Base-by-base conservation (phyloP, 2,113 vertebrate genomes). In the Macquaria australasica region DNA sequence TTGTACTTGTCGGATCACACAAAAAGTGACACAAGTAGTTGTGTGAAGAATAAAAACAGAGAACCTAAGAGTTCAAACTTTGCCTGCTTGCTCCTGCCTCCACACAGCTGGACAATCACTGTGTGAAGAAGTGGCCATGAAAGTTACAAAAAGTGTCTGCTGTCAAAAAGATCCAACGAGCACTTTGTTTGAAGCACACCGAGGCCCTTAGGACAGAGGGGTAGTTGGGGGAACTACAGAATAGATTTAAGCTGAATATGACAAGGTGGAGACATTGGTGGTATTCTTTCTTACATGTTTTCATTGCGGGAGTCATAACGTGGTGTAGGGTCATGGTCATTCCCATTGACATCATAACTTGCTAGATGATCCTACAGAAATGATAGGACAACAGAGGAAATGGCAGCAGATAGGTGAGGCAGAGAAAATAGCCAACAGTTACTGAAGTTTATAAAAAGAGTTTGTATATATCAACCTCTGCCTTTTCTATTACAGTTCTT, bases 271-370 rank as follows among this genome's bases (percentile, higher is more conserved):
- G 7, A 59, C 28, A 43, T 5, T 10, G 23, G 21, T 63, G 34
- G 12, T 45, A 7, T 25, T 81, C 6, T n/a, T n/a, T 69, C 97
- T 0, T 94, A 98, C 98, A 97, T 97, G 83, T 99, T 99, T 89
- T 98, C 97, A 0, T 98, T 98, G 95, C 95, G 97, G 89, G 95
- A 95, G 25, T 98, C 97, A 0, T 98, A 99, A 51, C 97, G 96
- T 0, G 98, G 98, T 14, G 96, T 97, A 0, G 98, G 97, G 71
- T 98, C 97, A 0, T 97, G 95, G 88, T 99, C 98, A 0, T 98
- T 97, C 20, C 97, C 97, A 0, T 99, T 99, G 86, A 99, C 96
- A 2, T 98, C 98, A 0, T 98, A 98, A 88, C 98, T 99, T 3
- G 98, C 98, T 0, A 97, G 96, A 71, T 97, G 96, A 76, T 99